These are phyloP conservation scores for Dasypus novemcinctus DNA, from an alignment of 2,113 vertebrate species.

Conservation along the genomic window DNA sequence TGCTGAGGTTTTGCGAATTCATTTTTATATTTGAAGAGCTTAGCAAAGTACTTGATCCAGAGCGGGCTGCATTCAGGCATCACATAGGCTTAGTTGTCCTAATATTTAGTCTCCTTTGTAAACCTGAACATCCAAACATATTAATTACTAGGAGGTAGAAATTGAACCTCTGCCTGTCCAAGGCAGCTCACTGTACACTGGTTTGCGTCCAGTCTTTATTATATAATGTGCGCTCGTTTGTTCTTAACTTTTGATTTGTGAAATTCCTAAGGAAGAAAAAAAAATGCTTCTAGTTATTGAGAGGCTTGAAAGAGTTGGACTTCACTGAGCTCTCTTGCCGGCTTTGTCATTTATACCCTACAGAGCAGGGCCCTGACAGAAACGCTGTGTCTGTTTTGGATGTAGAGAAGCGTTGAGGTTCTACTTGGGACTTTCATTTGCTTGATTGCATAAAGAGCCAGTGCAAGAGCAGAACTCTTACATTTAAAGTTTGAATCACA, in stretches of 20 bases:
- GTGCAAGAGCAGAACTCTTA: neutral
- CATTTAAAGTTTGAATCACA: neutral
- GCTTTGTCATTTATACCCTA: neutral
- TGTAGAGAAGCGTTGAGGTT: rapidly evolving
- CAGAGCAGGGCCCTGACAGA: neutral
- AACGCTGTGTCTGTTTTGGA: neutral
- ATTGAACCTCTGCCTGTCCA: neutral
- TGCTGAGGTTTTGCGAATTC: neutral
- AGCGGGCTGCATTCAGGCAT: no score
- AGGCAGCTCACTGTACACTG: neutral
- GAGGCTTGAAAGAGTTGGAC: neutral
- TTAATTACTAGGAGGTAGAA: neutral
- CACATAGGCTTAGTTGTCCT: neutral
- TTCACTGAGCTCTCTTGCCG: neutral
- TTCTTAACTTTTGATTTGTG: neutral
- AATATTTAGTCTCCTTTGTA: neutral
- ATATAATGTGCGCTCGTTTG: neutral
- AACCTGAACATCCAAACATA: neutral
- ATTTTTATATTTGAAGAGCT: neutral
- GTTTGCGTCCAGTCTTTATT: neutral
- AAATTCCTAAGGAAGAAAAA: neutral
- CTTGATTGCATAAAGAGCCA: neutral
- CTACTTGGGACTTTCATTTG: neutral
- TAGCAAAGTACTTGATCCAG: neutral
- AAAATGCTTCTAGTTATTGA: neutral